Percentiles rank a stretch among this genome's conserved stretches.
phyloP scores from a whole-genome alignment of 2,113 vertebrate species.

The Crotalus viridis region DNA sequence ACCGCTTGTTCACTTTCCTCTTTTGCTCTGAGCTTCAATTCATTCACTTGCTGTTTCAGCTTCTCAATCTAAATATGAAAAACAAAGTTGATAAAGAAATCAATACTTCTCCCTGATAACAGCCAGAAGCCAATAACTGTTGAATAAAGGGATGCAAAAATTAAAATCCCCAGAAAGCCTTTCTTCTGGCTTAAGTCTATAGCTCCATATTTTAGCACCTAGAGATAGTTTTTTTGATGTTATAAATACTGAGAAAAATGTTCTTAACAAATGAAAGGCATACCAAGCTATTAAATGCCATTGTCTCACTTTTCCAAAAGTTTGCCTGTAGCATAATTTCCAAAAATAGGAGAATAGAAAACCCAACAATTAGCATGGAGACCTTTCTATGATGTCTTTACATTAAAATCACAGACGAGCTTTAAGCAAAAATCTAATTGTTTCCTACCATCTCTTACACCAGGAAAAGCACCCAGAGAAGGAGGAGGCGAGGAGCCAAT shows the following conservation, averaged over 20 bases:
- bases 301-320: background rate
- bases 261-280: background rate
- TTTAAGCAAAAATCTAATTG: background rate
- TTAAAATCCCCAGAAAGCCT: background rate
- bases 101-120: background rate
- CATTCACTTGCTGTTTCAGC: conserved; percentile 70
- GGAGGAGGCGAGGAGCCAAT: background rate
- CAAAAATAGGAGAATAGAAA: background rate
- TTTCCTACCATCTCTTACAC: background rate
- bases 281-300: background rate
- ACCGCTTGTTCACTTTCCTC: conserved; percentile 76
- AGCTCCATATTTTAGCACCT: background rate
- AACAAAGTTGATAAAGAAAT: conserved; percentile 17
- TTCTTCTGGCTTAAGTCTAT: background rate
- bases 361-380: background rate
- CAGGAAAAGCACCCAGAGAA: background rate
- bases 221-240: background rate
- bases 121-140: background rate
- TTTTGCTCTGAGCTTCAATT: conserved; percentile 64
- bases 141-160: background rate
- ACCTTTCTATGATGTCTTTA: background rate
- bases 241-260: no score
- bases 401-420: background rate
- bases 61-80: conserved; percentile 69
- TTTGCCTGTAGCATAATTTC: background rate